Conservation (phyloP, 2,113 vertebrate genomes). For the Rutilus rutilus region DNA sequence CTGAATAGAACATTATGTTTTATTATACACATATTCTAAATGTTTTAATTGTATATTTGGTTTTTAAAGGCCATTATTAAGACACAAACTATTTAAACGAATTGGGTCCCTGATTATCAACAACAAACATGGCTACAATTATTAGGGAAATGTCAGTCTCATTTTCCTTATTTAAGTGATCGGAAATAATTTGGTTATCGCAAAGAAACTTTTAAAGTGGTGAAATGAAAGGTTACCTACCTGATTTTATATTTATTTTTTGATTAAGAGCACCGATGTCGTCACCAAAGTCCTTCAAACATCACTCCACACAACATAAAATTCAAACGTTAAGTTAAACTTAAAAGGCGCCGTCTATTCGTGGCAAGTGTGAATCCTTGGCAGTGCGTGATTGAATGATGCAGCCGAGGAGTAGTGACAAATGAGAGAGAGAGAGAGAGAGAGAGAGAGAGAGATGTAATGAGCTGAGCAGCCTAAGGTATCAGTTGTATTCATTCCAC, state of each 20-base stretch:
- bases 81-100: background rate
- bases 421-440: conserved; percentile 11
- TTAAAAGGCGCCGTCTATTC: background rate
- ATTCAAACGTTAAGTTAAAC: background rate
- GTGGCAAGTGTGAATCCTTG: background rate
- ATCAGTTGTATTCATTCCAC: background rate
- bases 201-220: conserved; percentile 18
- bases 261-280: background rate
- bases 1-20: background rate
- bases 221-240: background rate
- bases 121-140: background rate
- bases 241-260: background rate
- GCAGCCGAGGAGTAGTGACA: background rate
- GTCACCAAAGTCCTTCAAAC: background rate
- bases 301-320: too few species aligned
- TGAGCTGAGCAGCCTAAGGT: background rate
- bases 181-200: background rate
- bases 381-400: conserved; percentile 35
- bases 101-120: background rate
- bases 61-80: background rate
- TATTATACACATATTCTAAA: background rate
- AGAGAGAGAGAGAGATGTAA: background rate
- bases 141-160: background rate
- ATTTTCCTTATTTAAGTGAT: background rate
- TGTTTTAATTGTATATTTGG: background rate